Evolutionary conservation across 37 sponge, comb jelly and placozoan genomes (phyloP).

Genomic region (Oopsacas minuta): DNA sequence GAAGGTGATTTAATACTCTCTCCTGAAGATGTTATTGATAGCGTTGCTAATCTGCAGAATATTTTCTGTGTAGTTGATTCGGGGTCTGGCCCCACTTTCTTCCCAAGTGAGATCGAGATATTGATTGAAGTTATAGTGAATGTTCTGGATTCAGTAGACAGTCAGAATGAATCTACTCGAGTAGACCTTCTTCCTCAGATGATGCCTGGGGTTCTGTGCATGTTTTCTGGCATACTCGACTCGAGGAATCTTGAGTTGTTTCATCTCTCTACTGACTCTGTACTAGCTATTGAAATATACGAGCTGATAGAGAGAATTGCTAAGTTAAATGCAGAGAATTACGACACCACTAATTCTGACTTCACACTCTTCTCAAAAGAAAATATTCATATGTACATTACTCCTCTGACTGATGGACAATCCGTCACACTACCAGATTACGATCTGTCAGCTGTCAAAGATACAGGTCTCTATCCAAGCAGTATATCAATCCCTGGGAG

Average conservation of each 20-base stretch:
- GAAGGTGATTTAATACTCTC: neutral
- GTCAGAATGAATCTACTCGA: neutral
- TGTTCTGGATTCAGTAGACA: neutral
- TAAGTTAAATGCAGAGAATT: neutral
- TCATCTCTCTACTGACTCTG: neutral
- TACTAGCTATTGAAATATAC: neutral
- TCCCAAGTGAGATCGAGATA: neutral
- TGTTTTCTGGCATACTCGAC: neutral
- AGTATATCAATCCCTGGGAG: neutral
- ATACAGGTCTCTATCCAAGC: neutral
- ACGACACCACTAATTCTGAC: neutral
- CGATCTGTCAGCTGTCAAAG: neutral
- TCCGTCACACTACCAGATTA: neutral
- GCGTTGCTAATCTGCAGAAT: neutral
- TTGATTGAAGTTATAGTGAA: neutral
- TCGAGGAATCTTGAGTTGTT: neutral
- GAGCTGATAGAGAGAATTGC: neutral
- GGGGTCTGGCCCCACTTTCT: neutral
- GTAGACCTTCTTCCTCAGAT: neutral
- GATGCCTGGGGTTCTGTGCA: slow-evolving; percentile 5
- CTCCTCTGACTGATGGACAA: neutral
- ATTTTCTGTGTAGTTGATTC: no score
- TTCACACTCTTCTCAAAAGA: neutral
- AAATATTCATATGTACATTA: neutral
- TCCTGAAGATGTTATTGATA: neutral